These are phyloP conservation scores for Pangasianodon hypophthalmus DNA, from an alignment of 2,113 vertebrate genomes.

Conservation along the genomic window DNA sequence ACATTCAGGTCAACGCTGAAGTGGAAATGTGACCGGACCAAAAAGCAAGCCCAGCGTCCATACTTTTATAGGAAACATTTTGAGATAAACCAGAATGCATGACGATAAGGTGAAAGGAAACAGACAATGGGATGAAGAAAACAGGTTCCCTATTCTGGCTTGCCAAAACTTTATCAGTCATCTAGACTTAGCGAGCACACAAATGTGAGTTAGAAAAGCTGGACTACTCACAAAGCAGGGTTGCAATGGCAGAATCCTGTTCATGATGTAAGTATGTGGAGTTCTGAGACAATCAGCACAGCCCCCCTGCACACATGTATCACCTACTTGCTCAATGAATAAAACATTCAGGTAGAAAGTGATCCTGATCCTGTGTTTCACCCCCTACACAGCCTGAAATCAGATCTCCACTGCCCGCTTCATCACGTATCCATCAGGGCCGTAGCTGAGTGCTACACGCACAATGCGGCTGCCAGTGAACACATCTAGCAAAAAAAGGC, in stretches of 20 bases:
- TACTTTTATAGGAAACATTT: neutral
- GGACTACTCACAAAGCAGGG: neutral
- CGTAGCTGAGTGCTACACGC: neutral
- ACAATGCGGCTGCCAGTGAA: neutral
- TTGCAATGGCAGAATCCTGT: neutral
- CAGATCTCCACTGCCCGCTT: conserved; percentile 43
- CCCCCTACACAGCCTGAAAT: conserved; percentile 47
- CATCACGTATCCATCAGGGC: neutral
- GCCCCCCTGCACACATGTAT: neutral
- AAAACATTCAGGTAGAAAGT: conserved; percentile 22
- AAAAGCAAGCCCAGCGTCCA: neutral
- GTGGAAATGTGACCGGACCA: neutral
- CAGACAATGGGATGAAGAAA: neutral
- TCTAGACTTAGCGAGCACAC: neutral
- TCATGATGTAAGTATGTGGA: neutral
- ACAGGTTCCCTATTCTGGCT: neutral
- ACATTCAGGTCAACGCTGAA: too few relatives aligned
- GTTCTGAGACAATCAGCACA: neutral
- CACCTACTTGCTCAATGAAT: conserved; percentile 44
- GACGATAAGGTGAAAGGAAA: neutral
- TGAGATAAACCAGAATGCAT: neutral
- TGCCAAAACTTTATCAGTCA: neutral
- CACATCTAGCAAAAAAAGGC: neutral
- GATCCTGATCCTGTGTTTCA: conserved; percentile 24
- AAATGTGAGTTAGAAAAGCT: neutral